Evolutionary conservation across 2,113 vertebrate genomes (phyloP), one percentile per base, ranked within the genome.

Genomic region (Perca flavescens): DNA sequence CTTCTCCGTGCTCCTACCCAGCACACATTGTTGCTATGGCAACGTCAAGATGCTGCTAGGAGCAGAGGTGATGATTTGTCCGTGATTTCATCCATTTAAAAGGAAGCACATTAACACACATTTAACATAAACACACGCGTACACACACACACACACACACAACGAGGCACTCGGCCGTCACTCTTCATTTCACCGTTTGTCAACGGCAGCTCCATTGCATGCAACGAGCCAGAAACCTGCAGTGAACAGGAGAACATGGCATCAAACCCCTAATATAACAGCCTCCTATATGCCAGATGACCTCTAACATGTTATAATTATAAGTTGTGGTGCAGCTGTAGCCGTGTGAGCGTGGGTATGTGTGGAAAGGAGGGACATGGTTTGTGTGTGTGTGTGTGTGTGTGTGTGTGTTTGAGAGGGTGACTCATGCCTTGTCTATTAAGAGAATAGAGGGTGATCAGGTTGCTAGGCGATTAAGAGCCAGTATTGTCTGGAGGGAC

Each of bases 391-490:
- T 43, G 40, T 9, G 8, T 40, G 40, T 40, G 40, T 40, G 78
- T 84, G 74, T 90, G 31, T 73, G 74, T 65, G 80, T 74, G 63
- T 86, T 84, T 88, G 74, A 66, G 82, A 80, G 89, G 70, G 86
- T 94, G 94, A 95, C 83, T 95, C 94, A 95, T 87, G 83, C 86
- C 88, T 91, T 83, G 86, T 93, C 82, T 90, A 87, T 89, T 88
- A 91, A 91, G 89, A 94, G 90, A 94, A 93, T 85, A 86, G 89
- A 90, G 88, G 87, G 84, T 92, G 94, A 94, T 94, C 93, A 92
- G 91, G 94, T 96, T 95, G 94, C 95, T 95, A 93, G 92, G 94
- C 91, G 86, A 93, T 94, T 88, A 93, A 95, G 90, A 95, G 90
- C 88, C 88, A 79, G 91, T 92, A 90, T 95, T 96, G 92, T 95